Conservation (phyloP, 2,797 vertebrate species). For the Pangasius sanitwongsei region DNA sequence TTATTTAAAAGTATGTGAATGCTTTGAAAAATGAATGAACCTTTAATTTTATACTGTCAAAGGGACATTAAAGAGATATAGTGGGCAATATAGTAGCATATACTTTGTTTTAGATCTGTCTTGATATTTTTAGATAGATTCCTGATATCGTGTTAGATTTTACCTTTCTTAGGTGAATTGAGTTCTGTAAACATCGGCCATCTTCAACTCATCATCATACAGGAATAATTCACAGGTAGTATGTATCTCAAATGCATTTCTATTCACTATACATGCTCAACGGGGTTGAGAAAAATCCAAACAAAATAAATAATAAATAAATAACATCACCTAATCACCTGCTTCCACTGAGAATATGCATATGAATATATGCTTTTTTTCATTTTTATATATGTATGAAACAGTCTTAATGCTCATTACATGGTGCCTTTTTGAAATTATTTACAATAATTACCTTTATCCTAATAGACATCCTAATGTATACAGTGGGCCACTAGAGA, state of each 20-base stretch:
- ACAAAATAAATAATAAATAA: neutral
- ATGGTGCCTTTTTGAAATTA: neutral
- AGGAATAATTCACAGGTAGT: neutral
- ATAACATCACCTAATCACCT: neutral
- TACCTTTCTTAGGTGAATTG: neutral
- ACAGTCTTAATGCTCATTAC: neutral
- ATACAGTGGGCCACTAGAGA: no score
- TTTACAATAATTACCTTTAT: neutral
- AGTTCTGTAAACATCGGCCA: neutral
- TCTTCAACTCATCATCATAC: neutral
- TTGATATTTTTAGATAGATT: neutral
- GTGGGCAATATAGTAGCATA: neutral
- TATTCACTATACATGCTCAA: neutral
- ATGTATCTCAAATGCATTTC: neutral
- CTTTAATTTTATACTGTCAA: neutral
- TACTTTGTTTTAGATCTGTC: neutral
- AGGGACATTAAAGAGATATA: neutral
- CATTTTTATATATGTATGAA: neutral
- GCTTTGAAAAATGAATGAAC: neutral
- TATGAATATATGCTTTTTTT: neutral
- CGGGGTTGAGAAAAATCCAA: neutral
- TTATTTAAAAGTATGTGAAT: slow-evolving; percentile 40
- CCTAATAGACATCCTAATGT: neutral
- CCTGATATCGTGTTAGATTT: neutral
- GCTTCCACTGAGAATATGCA: neutral